Base-by-base conservation (phyloP, 2,113 vertebrate species). In the Anarrhichthys ocellatus region DNA sequence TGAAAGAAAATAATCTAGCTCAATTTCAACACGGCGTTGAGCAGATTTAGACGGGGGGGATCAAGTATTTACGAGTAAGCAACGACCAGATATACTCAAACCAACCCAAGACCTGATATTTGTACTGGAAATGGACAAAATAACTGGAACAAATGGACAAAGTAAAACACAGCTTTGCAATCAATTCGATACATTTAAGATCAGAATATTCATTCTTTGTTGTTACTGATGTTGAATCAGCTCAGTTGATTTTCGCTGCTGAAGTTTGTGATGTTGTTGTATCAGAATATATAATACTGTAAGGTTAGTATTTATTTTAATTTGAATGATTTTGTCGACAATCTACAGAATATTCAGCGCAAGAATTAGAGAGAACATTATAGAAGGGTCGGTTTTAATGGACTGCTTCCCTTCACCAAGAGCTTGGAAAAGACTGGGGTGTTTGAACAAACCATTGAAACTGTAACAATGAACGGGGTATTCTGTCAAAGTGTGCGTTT, bases 401-500 rank as follows among this genome's bases (percentile, higher is more conserved):
- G 20, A 24, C 74, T 13, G 20, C 72, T 88, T 89, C 77, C 46
- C 70, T 65, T 76, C 36, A 70, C 24, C n/a, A 38, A 48, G 68
- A 80, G 62, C 50, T 66, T 7, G 72, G 71, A 90, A 89, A 81
- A 72, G 73, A 67, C 75, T 27, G 62, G 56, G 32, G 27, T 74
- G 81, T 89, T 91, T 82, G 84, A 88, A 88, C 87, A 89, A 87
- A 91, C 80, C 82, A 78, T 90, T 83, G 87, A 92, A 88, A 93
- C 82, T 83, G 48, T 72, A 93, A 91, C 86, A 92, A 88, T 86
- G 76, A 86, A 73, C 42, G 66, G 73, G 79, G 77, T 73, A 78
- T 67, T 88, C 66, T 80, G 75, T 27, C 18, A 76, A 27, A 0
- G 34, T 64, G 76, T n/a, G 1, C 38, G 36, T 64, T 65, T 22